A percentile compares a stretch with the other conserved stretches of the same genome.
phyloP scores from a whole-genome alignment of 2,113 vertebrate species.

The Pituophis catenifer region DNA sequence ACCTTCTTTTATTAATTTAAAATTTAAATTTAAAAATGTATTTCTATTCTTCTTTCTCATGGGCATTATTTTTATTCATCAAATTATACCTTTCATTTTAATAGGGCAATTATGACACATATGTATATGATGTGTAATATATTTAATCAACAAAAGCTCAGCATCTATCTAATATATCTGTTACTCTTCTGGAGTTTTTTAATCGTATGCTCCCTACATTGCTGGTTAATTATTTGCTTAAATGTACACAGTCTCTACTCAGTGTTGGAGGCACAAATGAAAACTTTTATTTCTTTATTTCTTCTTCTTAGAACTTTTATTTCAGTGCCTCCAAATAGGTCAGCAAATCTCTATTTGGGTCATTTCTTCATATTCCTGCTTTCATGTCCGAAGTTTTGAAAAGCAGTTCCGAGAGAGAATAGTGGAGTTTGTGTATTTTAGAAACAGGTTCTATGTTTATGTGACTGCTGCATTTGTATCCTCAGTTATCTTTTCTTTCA shows the following conservation, averaged over 20 bases:
- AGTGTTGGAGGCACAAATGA: slow-evolving; percentile 69
- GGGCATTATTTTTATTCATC: neutral
- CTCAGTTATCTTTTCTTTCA: slow-evolving; percentile 30
- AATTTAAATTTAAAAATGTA: slow-evolving; percentile 8
- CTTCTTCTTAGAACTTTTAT: slow-evolving; percentile 58
- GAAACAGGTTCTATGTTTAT: slow-evolving; percentile 7
- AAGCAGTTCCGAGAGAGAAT: slow-evolving; percentile 30
- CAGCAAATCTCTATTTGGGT: slow-evolving; percentile 73
- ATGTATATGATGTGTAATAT: slow-evolving; percentile 20
- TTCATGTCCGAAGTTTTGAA: slow-evolving; percentile 61
- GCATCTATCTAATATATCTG: slow-evolving; percentile 37
- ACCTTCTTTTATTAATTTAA: neutral
- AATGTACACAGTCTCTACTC: slow-evolving; percentile 67
- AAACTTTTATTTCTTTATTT: slow-evolving; percentile 29
- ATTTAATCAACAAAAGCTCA: slow-evolving; percentile 22
- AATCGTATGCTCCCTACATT: slow-evolving; percentile 67
- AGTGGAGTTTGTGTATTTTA: slow-evolving; percentile 17
- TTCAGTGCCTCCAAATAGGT: slow-evolving; percentile 71
- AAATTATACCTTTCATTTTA: neutral
- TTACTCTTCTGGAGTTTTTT: slow-evolving; percentile 19
- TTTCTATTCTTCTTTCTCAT: neutral
- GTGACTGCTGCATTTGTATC: slow-evolving; percentile 56
- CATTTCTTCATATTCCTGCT: slow-evolving; percentile 75
- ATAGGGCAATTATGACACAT: neutral
- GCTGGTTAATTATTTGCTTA: slow-evolving; percentile 77